phyloP scores from a whole-genome alignment of 1,140 invertebrate genomes.

The Belonocnema kinseyi region DNA sequence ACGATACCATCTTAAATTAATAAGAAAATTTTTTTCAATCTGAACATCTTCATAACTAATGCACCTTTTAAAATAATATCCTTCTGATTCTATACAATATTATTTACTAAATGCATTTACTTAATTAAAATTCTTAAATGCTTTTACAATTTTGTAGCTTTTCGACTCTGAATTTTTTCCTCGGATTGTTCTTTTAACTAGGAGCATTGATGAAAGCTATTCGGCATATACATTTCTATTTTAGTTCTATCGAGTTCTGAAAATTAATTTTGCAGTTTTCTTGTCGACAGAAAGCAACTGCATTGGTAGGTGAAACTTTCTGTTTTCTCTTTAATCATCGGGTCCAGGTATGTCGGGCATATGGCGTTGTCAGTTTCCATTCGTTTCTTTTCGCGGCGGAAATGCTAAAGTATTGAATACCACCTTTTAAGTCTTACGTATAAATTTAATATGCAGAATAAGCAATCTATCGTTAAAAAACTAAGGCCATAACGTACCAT shows the following conservation, averaged over 20 bases:
- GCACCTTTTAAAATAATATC: too few relatives aligned
- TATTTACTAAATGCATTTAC: too few relatives aligned
- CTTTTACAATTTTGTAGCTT: too few relatives aligned
- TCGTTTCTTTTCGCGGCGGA: slow-evolving; percentile 3
- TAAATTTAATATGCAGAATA: neutral
- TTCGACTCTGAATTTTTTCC: too few relatives aligned
- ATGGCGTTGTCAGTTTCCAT: slow-evolving; percentile 14
- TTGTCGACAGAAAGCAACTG: slow-evolving; percentile 21
- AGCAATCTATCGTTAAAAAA: neutral
- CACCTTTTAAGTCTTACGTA: neutral
- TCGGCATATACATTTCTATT: neutral
- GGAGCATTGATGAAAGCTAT: too few relatives aligned
- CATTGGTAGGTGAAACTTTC: slow-evolving; percentile 28
- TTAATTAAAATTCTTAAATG: too few relatives aligned
- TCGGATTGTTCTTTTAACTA: too few relatives aligned
- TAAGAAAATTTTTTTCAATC: neutral
- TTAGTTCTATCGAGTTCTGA: neutral
- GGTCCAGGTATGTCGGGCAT: slow-evolving; percentile 11
- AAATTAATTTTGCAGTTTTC: neutral
- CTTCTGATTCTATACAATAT: too few relatives aligned
- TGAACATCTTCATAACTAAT: neutral
- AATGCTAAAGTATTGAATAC: neutral
- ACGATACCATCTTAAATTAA: slow-evolving; percentile 17
- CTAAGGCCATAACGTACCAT: neutral
- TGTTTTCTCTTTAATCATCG: slow-evolving; percentile 30